phyloP scores from a whole-genome alignment of 2,888 invertebrate species.

The Agonopterix alstromeriana region DNA sequence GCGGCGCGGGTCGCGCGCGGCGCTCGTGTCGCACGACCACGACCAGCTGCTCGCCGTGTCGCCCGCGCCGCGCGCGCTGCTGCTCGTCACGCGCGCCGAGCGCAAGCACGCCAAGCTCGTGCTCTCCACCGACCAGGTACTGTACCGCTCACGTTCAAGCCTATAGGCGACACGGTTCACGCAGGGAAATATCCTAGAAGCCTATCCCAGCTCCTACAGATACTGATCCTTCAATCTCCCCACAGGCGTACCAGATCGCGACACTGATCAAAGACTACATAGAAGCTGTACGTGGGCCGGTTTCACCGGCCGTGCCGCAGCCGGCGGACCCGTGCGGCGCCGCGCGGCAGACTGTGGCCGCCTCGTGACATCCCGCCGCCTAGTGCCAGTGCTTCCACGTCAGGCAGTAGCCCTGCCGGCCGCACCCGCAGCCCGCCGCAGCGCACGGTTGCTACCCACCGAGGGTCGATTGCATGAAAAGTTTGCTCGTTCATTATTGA shows the following conservation, averaged over 20 bases:
- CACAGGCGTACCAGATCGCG: constrained; percentile 93
- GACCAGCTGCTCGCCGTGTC: constrained; percentile 92
- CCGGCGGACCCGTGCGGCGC: constrained; percentile 28
- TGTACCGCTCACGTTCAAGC: constrained; percentile 85
- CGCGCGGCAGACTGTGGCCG: constrained; percentile 16
- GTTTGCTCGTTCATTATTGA: no score
- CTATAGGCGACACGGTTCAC: constrained; percentile 92
- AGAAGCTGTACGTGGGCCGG: constrained; percentile 70
- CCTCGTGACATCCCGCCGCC: constrained; percentile 66
- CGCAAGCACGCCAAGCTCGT: constrained; percentile 96
- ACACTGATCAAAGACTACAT: constrained; percentile 93
- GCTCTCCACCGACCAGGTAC: constrained; percentile 92
- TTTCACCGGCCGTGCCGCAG: constrained; percentile 53
- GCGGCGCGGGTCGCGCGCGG: constrained; percentile 91
- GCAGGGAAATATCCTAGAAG: no score
- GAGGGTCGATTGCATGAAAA: background rate
- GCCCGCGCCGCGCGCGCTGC: constrained; percentile 92
- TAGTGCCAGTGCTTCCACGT: constrained; percentile 77
- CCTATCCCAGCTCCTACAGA: no score
- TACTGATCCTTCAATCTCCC: background rate
- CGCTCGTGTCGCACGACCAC: constrained; percentile 94
- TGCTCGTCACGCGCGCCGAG: constrained; percentile 94
- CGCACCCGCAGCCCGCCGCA: background rate
- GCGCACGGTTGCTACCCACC: background rate
- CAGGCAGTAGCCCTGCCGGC: constrained; percentile 32